Evolutionary conservation across 2,113 vertebrate genomes (phyloP).

Genomic region (Enhydra lutris): DNA sequence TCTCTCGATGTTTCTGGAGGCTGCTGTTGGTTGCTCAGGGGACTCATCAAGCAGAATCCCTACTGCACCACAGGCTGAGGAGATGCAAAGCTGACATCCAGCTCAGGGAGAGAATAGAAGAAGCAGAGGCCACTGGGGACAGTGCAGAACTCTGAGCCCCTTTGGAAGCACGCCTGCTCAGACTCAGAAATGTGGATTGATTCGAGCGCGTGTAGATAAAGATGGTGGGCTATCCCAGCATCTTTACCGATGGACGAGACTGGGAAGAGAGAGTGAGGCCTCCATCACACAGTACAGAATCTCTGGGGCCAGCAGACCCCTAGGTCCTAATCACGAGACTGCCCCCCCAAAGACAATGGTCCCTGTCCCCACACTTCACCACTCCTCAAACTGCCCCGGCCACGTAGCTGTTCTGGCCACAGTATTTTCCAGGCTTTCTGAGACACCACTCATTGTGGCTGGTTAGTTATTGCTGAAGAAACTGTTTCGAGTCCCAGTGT

Average conservation of each 20-base stretch:
- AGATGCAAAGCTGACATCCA: not conserved
- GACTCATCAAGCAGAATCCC: not conserved
- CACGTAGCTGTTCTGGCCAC: not conserved
- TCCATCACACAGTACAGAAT: not conserved
- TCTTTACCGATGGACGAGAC: not conserved
- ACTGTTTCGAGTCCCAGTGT: not conserved
- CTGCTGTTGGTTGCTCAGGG: not conserved
- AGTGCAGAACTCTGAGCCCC: too few species aligned
- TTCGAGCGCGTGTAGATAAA: too few species aligned
- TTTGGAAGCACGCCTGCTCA: not conserved
- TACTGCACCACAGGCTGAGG: not conserved
- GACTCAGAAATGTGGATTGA: not conserved
- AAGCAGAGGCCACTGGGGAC: not conserved
- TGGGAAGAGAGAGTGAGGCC: not conserved
- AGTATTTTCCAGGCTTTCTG: not conserved
- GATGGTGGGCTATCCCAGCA: accelerated
- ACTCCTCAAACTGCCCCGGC: not conserved
- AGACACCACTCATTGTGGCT: not conserved
- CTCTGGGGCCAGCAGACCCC: not conserved
- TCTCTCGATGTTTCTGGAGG: not conserved
- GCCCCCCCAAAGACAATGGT: not conserved
- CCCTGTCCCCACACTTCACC: accelerated
- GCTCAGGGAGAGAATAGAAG: not conserved
- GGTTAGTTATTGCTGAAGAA: not conserved
- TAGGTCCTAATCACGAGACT: not conserved